phyloP scores from a whole-genome alignment of 2,797 vertebrate genomes.

The Karalla daura region DNA sequence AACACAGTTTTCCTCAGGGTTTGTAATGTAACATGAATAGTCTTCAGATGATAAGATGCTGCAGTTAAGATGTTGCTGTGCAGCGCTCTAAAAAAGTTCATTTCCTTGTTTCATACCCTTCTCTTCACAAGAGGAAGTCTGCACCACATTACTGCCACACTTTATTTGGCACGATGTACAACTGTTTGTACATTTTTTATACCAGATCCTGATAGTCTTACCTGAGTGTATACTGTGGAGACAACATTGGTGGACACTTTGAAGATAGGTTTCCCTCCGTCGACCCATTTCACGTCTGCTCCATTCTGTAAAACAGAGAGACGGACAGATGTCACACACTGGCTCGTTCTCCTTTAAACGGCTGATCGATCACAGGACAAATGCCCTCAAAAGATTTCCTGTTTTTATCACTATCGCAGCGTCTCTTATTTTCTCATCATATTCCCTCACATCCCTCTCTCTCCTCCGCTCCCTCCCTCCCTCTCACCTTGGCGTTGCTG shows the following conservation, averaged over 20 bases:
- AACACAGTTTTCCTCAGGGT: no score
- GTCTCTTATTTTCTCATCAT: not conserved
- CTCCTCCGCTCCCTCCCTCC: not conserved
- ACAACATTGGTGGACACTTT: slow-evolving; percentile 92
- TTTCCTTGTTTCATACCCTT: slow-evolving; percentile 5
- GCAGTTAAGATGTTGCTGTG: not conserved
- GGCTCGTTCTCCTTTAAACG: not conserved
- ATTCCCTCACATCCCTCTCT: not conserved
- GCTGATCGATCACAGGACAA: not conserved
- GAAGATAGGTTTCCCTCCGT: slow-evolving; percentile 94
- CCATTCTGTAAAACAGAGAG: slow-evolving; percentile 74
- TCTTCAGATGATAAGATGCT: no score
- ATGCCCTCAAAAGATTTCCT: not conserved
- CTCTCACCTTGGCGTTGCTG: slow-evolving; percentile 87
- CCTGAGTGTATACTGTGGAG: slow-evolving; percentile 98
- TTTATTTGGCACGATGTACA: no score
- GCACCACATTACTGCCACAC: no score
- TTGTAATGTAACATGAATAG: no score
- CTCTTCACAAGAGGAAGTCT: not conserved
- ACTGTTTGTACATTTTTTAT: no score
- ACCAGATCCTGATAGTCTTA: slow-evolving; percentile 69
- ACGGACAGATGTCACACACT: not conserved
- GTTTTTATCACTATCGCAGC: slow-evolving; percentile 17
- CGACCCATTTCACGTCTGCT: slow-evolving; percentile 96
- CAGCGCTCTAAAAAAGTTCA: not conserved